Evolutionary conservation across 1,140 invertebrate species (phyloP).

Genomic region (Micrasema longulum): DNA sequence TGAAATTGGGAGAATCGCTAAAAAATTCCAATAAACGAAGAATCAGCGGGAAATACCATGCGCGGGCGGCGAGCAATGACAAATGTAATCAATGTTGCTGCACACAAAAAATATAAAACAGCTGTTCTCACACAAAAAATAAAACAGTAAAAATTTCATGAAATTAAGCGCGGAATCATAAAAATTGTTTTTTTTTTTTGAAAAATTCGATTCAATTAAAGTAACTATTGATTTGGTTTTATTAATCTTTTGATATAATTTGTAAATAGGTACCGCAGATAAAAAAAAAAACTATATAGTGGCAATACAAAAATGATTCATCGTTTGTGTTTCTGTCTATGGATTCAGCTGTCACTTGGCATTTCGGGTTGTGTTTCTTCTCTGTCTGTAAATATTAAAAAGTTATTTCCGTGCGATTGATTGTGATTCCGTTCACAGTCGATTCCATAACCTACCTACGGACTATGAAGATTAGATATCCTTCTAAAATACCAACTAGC

Average conservation of each 20-base stretch:
- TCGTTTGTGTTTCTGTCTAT: slow-evolving; percentile 17
- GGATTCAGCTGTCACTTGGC: slow-evolving; percentile 34
- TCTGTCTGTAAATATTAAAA: slow-evolving; percentile 31
- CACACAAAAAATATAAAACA: too few relatives aligned
- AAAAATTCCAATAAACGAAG: slow-evolving; percentile 4
- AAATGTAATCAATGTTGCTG: too few relatives aligned
- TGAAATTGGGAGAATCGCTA: slow-evolving; percentile 5
- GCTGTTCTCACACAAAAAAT: too few relatives aligned
- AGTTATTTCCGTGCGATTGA: slow-evolving; percentile 28
- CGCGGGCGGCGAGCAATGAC: slow-evolving; percentile 13
- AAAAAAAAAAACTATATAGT: neutral
- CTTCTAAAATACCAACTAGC: neutral
- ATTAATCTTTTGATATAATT: neutral
- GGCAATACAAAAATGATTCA: slow-evolving; percentile 10
- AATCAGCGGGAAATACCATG: slow-evolving; percentile 21
- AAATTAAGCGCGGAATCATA: too few relatives aligned
- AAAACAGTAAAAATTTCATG: too few relatives aligned
- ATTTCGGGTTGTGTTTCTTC: slow-evolving; percentile 31
- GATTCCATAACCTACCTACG: slow-evolving; percentile 11
- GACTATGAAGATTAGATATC: slow-evolving; percentile 44
- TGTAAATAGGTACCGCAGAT: neutral
- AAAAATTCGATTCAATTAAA: too few relatives aligned
- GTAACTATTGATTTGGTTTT: too few relatives aligned
- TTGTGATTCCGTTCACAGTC: slow-evolving; percentile 33
- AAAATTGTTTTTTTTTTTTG: too few relatives aligned